phyloP scores from a whole-genome alignment of 2,797 vertebrate genomes.

The Arrhamphus sclerolepis region DNA sequence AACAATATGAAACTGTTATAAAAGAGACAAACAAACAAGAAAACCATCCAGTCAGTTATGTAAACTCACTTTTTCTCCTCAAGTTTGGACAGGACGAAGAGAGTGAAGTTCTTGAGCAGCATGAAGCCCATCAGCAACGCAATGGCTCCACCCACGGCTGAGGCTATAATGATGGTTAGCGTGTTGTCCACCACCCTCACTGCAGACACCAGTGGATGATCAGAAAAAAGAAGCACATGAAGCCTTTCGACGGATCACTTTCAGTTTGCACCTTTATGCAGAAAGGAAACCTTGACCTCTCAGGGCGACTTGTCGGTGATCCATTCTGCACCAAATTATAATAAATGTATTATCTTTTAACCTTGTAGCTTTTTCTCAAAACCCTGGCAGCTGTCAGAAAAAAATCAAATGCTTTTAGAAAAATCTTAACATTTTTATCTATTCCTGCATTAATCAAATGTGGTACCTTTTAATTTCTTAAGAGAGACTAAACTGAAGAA shows the following conservation, averaged over 20 bases:
- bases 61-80: constrained; percentile 93
- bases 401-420: too few relatives aligned
- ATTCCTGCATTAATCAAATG: too few relatives aligned
- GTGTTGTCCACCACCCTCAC: constrained; percentile 93
- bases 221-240: background rate
- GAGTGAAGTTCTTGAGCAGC: constrained; percentile 90
- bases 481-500: too few relatives aligned
- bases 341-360: too few relatives aligned
- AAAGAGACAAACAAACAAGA: background rate
- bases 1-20: constrained; percentile 25
- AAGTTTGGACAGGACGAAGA: constrained; percentile 89
- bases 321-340: too few relatives aligned
- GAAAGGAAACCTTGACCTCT: background rate
- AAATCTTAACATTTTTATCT: too few relatives aligned
- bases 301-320: background rate
- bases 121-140: constrained; percentile 90
- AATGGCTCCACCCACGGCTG: constrained; percentile 88
- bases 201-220: constrained; percentile 55
- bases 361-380: too few relatives aligned
- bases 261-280: background rate
- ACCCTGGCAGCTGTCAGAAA: too few relatives aligned
- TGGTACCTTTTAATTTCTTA: too few relatives aligned
- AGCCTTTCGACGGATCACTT: background rate
- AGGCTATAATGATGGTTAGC: constrained; percentile 87
- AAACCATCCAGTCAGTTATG: background rate